Evolutionary conservation across 2,113 vertebrate species (phyloP).

Genomic region (Aspidoscelis tigris): DNA sequence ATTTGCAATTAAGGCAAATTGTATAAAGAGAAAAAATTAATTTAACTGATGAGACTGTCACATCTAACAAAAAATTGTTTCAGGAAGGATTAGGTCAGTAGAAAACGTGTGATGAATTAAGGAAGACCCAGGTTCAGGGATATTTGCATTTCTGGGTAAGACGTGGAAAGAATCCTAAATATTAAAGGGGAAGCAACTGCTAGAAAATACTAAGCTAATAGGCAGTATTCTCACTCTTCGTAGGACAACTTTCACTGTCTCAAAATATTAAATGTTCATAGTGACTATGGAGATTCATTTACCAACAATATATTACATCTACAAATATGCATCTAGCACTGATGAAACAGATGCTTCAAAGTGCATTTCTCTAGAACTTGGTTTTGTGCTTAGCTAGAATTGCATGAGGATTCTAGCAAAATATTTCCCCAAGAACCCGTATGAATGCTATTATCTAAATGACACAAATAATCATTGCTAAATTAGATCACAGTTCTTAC

Average conservation of each 20-base stretch:
- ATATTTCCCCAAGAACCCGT: background rate
- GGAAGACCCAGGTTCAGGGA: no score
- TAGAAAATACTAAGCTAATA: background rate
- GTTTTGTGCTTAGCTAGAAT: background rate
- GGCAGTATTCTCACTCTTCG: background rate
- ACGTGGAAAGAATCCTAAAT: no score
- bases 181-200: background rate
- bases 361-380: background rate
- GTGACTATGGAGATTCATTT: background rate
- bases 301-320: background rate
- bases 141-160: no score
- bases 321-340: background rate
- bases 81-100: no score
- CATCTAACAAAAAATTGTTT: no score
- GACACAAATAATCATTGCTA: no score
- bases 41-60: no score
- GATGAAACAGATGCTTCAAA: constrained; percentile 2
- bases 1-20: background rate
- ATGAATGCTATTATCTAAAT: background rate
- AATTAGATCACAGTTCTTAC: no score
- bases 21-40: background rate
- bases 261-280: background rate
- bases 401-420: background rate
- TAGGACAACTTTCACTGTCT: background rate
- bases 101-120: no score